These are phyloP conservation scores for Drosophila arizonae DNA, from an alignment of 1,140 invertebrate genomes.

Conservation along the genomic window DNA sequence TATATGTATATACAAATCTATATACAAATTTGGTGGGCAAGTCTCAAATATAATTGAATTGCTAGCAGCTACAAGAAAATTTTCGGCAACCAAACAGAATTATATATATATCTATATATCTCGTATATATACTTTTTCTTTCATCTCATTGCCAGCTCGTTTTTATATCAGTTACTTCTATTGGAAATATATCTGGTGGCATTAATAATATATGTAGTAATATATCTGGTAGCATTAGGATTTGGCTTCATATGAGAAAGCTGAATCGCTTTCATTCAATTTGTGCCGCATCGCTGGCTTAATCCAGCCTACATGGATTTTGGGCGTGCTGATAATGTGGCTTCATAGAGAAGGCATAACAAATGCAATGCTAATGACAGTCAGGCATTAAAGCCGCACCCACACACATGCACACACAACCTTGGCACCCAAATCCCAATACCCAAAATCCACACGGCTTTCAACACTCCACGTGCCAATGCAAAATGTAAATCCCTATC, in stretches of 20 bases:
- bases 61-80: too few relatives aligned
- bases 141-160: too few relatives aligned
- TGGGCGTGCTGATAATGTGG: conserved; percentile 15
- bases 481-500: conserved; percentile 74
- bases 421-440: conserved; percentile 71
- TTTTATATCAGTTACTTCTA: too few relatives aligned
- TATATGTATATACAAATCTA: too few relatives aligned
- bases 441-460: background rate
- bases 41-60: too few relatives aligned
- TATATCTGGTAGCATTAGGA: too few relatives aligned
- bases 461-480: conserved; percentile 29
- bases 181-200: too few relatives aligned
- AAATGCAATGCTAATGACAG: conserved; percentile 69
- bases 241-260: background rate
- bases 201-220: too few relatives aligned
- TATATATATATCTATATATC: too few relatives aligned
- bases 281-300: conserved; percentile 1
- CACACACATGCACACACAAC: conserved; percentile 30
- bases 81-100: too few relatives aligned
- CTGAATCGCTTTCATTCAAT: background rate
- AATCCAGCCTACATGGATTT: conserved; percentile 5
- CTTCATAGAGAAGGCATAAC: conserved; percentile 32
- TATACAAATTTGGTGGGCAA: too few relatives aligned
- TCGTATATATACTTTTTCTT: too few relatives aligned
- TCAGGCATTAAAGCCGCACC: conserved; percentile 23